Percentiles rank a stretch among this genome's conserved stretches.
Conservation (phyloP, 2,113 vertebrate species). For the Lepisosteus osseus region DNA sequence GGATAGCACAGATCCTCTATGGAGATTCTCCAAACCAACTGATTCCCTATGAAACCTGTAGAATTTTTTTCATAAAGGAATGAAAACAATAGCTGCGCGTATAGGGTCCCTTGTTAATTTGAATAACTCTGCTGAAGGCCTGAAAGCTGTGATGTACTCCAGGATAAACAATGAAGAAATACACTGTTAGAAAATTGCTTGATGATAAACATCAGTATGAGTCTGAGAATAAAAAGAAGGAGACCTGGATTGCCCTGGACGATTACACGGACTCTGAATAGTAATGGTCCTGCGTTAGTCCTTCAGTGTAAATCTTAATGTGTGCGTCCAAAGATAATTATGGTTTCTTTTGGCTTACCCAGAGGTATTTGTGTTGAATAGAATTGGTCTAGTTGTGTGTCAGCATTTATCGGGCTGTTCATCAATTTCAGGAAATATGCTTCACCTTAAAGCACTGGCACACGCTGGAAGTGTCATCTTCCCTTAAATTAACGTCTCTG, state of each 20-base stretch:
- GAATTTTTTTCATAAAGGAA: too few relatives aligned
- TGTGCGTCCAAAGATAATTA: constrained; percentile 43
- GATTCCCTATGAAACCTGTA: too few relatives aligned
- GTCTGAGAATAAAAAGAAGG: constrained; percentile 6
- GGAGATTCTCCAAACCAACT: too few relatives aligned
- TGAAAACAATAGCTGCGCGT: too few relatives aligned
- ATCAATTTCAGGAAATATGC: constrained; percentile 30
- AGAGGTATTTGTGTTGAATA: constrained; percentile 36
- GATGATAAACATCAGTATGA: background rate
- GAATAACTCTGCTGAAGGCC: too few relatives aligned
- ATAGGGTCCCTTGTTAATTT: too few relatives aligned
- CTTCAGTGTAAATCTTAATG: constrained; percentile 40
- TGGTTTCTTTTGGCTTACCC: constrained; percentile 22
- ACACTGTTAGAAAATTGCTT: background rate
- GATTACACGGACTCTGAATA: constrained; percentile 37
- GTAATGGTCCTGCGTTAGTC: constrained; percentile 37
- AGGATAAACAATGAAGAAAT: background rate
- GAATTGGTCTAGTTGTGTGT: constrained; percentile 35
- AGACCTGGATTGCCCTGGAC: constrained; percentile 16
- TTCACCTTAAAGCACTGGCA: constrained; percentile 25
- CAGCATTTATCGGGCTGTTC: constrained; percentile 33
- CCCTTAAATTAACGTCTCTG: constrained; percentile 28
- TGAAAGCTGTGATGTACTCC: background rate
- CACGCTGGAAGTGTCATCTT: constrained; percentile 20
- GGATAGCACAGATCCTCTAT: too few relatives aligned